Conservation (phyloP, 1,140 invertebrate genomes). For the Hycleus cichorii region DNA sequence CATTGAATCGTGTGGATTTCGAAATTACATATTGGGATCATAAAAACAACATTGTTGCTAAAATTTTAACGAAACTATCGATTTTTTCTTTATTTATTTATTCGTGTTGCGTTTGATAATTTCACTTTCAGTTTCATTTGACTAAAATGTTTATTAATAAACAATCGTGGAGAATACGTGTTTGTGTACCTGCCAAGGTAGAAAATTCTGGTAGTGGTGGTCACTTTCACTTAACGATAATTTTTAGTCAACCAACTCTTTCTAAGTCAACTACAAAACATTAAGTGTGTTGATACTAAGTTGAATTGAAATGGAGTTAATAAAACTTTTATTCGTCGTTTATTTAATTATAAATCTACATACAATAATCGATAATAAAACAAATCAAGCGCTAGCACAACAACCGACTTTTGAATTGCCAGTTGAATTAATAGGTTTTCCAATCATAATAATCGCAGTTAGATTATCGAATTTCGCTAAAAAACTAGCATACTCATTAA, state of each 20-base stretch:
- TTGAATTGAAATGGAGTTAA: constrained; percentile 2
- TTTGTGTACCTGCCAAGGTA: not conserved
- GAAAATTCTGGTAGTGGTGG: constrained; percentile 26
- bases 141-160: not conserved
- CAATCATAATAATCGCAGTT: constrained; percentile 73
- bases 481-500: constrained; percentile 72
- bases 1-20: too few relatives aligned
- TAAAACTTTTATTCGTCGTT: constrained; percentile 1
- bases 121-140: constrained; percentile 18
- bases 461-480: constrained; percentile 73
- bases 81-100: too few relatives aligned
- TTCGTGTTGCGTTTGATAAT: not conserved
- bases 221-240: constrained; percentile 29
- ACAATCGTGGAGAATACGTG: too few relatives aligned
- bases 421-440: constrained; percentile 74
- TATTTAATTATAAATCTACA: not conserved
- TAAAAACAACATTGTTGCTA: too few relatives aligned
- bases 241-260: constrained; percentile 7
- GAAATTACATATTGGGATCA: too few relatives aligned
- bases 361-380: too few relatives aligned
- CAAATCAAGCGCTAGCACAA: constrained; percentile 30
- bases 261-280: constrained; percentile 5
- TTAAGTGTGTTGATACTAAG: too few relatives aligned
- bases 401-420: constrained; percentile 66
- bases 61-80: too few relatives aligned